Percentiles rank a stretch among this genome's conserved stretches.
phyloP scores from a whole-genome alignment of 2,888 invertebrate species.

The Oscheius sp. region DNA sequence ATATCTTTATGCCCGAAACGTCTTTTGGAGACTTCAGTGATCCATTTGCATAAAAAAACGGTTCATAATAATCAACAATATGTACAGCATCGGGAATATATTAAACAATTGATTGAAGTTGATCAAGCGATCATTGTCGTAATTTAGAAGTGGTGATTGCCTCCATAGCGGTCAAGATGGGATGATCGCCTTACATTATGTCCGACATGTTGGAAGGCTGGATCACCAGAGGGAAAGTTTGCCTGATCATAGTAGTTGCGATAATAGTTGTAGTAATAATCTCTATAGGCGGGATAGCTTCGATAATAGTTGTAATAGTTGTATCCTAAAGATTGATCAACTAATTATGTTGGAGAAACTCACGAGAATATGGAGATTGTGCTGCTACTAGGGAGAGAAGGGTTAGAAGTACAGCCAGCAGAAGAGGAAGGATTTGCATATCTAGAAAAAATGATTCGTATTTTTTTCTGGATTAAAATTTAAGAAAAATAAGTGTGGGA shows the following conservation, averaged over 20 bases:
- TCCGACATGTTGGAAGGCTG: neutral
- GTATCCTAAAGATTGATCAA: neutral
- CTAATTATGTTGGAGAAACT: neutral
- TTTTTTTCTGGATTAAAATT: neutral
- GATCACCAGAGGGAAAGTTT: neutral
- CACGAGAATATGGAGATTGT: neutral
- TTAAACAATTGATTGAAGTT: neutral
- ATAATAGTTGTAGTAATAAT: conserved; percentile 24
- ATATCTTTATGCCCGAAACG: conserved; percentile 13
- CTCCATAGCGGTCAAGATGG: conserved; percentile 19
- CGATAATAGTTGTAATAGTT: neutral
- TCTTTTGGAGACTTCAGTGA: conserved; percentile 2
- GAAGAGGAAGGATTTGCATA: neutral
- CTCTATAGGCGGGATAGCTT: neutral
- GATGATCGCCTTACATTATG: conserved; percentile 15
- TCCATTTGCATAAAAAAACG: conserved; percentile 10
- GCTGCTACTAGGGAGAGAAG: neutral
- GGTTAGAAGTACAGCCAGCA: neutral
- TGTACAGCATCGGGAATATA: neutral
- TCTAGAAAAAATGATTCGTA: neutral
- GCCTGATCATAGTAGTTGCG: conserved; percentile 1
- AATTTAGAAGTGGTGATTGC: conserved; percentile 2
- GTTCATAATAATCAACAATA: neutral
- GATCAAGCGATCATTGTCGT: neutral
- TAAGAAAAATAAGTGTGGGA: neutral